Base-by-base conservation (phyloP, 2,113 vertebrate genomes). In the Bettongia penicillata region DNA sequence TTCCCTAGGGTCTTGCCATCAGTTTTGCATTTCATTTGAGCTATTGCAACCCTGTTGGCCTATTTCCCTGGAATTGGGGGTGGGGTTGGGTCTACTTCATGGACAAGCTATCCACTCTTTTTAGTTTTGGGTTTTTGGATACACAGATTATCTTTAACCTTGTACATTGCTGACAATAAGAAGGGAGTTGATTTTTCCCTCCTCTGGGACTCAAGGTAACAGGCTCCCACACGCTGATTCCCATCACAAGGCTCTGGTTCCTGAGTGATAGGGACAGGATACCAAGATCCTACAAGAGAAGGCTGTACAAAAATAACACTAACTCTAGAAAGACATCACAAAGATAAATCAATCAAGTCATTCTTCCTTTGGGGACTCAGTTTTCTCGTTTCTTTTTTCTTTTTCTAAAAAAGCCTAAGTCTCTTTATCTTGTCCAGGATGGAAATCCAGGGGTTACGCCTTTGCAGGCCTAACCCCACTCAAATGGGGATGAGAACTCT, bases 1-100 rank as follows among this genome's bases (percentile, higher is more conserved):
- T 23, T 93, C 51, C 53, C 8, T 0, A 0, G 3, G 77, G 51
- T 53, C 31, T 68, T 12, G 8, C 0, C 1, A 26, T 22, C 61
- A 55, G 25, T 23, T 91, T 77, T 50, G 68, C 90, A 14, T 43
- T 48, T 96, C 51, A 51, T 53, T 19, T 55, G 7, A 90, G 47
- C 61, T 26, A 43, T 16, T 26, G 55, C 51, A n/a, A 31, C 28
- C 19, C 26, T 9, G 51, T 50, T 84, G 91, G 26, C 25, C 43
- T 14, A 6, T 11, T 94, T 37, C 6, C 89, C 90, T 37, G 68
- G 16, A 14, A 43, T 26, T 84, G 50, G 68, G 68, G 68, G n/a
- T 84, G 19, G 68, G 68, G 47, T 19, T 52, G 37, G 23, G 2
- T 68, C 4, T 23, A 8, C 90, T 68, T 93, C 25, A 7, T 0